Evolutionary conservation across 2,888 invertebrate species (phyloP).

Genomic region (Belgica antarctica): DNA sequence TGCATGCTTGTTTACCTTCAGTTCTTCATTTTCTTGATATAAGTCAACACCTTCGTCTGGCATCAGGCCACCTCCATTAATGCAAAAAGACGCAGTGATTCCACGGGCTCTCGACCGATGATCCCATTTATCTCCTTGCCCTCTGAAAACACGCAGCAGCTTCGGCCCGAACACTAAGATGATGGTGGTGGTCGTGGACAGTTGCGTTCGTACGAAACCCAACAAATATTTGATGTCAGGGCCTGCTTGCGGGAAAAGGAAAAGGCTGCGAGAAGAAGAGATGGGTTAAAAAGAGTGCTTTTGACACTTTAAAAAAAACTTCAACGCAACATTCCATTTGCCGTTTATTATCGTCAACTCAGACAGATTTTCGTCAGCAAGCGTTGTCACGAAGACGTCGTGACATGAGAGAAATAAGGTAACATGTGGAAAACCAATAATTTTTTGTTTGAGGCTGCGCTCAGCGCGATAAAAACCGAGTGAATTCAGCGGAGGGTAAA

Average conservation of each 20-base stretch:
- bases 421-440: slow-evolving; percentile 14
- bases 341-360: background rate
- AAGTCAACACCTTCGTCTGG: slow-evolving; percentile 82
- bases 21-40: slow-evolving; percentile 86
- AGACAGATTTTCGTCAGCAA: background rate
- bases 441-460: background rate
- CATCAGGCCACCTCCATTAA: slow-evolving; percentile 81
- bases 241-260: slow-evolving; percentile 81
- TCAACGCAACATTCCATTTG: background rate
- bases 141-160: slow-evolving; percentile 77
- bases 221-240: slow-evolving; percentile 91
- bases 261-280: slow-evolving; percentile 60
- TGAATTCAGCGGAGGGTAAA: too few species aligned
- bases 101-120: slow-evolving; percentile 78
- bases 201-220: slow-evolving; percentile 86
- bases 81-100: slow-evolving; percentile 78
- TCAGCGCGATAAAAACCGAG: too few species aligned
- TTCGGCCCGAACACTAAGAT: slow-evolving; percentile 56
- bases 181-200: slow-evolving; percentile 77
- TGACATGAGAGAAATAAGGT: slow-evolving; percentile 23
- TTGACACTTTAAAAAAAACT: background rate
- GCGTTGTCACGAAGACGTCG: background rate
- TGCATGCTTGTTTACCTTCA: too few species aligned
- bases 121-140: slow-evolving; percentile 89
- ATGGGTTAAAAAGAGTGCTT: background rate